Conservation (phyloP, 2,113 vertebrate genomes). For the Brachyhypopomus occidentalis region DNA sequence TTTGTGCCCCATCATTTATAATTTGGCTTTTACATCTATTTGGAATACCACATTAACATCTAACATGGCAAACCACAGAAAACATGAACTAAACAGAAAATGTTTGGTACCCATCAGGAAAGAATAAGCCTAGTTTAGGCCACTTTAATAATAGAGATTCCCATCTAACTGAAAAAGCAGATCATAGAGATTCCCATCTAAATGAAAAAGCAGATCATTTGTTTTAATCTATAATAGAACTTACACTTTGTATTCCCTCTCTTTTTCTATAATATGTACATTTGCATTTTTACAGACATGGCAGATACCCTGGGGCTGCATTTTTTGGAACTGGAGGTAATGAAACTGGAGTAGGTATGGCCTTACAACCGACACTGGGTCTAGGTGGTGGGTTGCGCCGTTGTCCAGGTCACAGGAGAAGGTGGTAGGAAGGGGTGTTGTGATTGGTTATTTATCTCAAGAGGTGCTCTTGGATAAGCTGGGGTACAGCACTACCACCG, state of each 20-base stretch:
- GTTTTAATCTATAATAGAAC: constrained; percentile 85
- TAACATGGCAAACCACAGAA: constrained; percentile 73
- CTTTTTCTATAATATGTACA: constrained; percentile 94
- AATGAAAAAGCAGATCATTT: constrained; percentile 82
- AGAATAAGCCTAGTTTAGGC: constrained; percentile 82
- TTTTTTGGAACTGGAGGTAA: constrained; percentile 81
- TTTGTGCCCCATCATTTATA: constrained; percentile 61
- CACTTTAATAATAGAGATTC: constrained; percentile 78
- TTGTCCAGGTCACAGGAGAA: constrained; percentile 59
- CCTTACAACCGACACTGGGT: constrained; percentile 31
- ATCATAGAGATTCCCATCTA: constrained; percentile 82
- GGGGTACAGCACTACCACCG: constrained; percentile 93
- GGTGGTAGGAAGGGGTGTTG: constrained; percentile 71
- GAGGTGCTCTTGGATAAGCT: constrained; percentile 92
- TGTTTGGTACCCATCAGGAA: constrained; percentile 76
- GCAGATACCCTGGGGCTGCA: constrained; percentile 82
- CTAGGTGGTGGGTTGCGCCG: constrained; percentile 5
- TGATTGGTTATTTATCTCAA: constrained; percentile 69
- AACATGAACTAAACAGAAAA: constrained; percentile 39
- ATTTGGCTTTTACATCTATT: constrained; percentile 80
- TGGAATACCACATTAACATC: constrained; percentile 65
- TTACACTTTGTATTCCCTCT: constrained; percentile 90
- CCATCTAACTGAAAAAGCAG: constrained; percentile 81
- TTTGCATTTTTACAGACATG: constrained; percentile 94
- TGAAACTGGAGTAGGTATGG: constrained; percentile 16